Percentiles rank a stretch among this genome's conserved stretches.
Evolutionary conservation across 2,797 vertebrate genomes (phyloP).

Genomic region (Ceyx erithaca): DNA sequence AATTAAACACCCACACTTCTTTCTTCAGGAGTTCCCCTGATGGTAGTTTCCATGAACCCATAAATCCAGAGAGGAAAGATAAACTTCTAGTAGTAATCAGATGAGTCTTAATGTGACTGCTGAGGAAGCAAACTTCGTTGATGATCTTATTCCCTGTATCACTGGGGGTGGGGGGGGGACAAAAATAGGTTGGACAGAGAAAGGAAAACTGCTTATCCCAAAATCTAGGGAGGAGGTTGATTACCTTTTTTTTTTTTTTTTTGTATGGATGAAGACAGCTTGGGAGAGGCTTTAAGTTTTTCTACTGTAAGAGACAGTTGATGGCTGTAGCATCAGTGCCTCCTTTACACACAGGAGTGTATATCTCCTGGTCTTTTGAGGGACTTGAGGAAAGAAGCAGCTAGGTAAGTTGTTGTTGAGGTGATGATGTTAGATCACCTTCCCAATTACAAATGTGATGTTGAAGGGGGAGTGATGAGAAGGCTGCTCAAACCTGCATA

Average conservation of each 20-base stretch:
- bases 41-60: not conserved
- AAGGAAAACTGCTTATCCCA: not conserved
- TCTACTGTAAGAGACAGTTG: not conserved
- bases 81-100: not conserved
- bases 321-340: not conserved
- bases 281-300: not conserved
- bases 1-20: not conserved
- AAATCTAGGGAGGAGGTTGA: not conserved
- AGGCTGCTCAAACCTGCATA: not conserved
- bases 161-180: not conserved
- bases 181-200: not conserved
- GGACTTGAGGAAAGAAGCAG: not conserved
- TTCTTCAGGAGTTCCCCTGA: constrained; percentile 16
- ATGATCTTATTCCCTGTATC: not conserved
- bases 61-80: not conserved
- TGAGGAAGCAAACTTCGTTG: not conserved
- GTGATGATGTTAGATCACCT: not conserved
- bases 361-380: not conserved
- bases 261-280: not conserved
- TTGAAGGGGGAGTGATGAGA: not conserved
- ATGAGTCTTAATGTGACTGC: not conserved
- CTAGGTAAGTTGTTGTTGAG: not conserved
- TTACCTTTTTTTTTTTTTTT: too few species aligned
- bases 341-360: fast-evolving
- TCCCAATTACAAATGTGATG: not conserved